Evolutionary conservation across 30 jellyfish, hydroid and myxozoan species (phyloP), one percentile per base, ranked within the genome.

Genomic region (Chironex yamaguchii): DNA sequence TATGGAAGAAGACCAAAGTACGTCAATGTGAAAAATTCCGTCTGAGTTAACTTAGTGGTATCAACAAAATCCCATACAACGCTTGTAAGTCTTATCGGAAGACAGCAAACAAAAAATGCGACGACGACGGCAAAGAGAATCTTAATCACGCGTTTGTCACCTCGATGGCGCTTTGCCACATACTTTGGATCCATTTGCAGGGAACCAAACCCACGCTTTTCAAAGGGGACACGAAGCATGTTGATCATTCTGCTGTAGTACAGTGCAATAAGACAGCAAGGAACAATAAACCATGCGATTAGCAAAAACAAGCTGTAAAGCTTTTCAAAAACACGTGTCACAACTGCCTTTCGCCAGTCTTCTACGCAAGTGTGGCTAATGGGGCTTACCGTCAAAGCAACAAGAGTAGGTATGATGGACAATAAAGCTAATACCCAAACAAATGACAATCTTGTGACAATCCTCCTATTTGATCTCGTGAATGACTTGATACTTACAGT

Each of bases 91-190:
- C 82, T 75, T 6, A 0, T 51, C 30, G 81, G 88, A 21, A 50
- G 17, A 17, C 26, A 42, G 20, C 50, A 75, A 32, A 75, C 17
- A 34, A 75, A 48, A 58, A 75, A 75, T 25, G 79, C 53, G 1
- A 27, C 0, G 34, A 52, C 76, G 6, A 75, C 88, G 17, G 58
- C 58, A 4, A 49, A 34, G 28, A 50, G 9, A 2, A 75, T 42
- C 17, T 17, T 9, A 6, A 42, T 17, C 17, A 17, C 58, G 9
- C 58, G 9, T 9, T 6, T 42, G 58, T 42, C 58, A 42, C 17
- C 17, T 42, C 17, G 58, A 42, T 17, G 58, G 9, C 58, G 9
- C 58, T 42, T 42, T 42, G 58, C 58, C n/a, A n/a, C n/a, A n/a
- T n/a, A n/a, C n/a, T n/a, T n/a, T n/a, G n/a, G n/a, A n/a, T n/a